Conservation (phyloP, 1,140 invertebrate genomes). For the Dolichoris vasculosae region DNA sequence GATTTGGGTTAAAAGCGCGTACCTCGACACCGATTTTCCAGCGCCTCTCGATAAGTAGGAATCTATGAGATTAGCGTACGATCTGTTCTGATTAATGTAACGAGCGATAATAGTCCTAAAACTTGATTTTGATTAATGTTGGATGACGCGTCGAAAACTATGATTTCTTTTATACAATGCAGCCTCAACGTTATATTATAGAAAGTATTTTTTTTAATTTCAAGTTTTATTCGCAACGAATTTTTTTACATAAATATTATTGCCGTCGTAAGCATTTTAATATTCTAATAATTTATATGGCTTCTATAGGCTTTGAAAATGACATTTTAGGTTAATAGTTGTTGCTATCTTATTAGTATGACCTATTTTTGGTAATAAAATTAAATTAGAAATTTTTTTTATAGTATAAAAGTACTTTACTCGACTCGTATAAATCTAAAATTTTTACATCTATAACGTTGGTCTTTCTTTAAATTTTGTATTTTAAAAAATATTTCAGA, state of each 20-base stretch:
- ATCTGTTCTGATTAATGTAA: background rate
- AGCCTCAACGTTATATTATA: background rate
- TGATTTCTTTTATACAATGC: background rate
- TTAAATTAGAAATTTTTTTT: background rate
- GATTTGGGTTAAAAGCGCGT: conserved; percentile 33
- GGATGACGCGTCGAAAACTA: too few relatives aligned
- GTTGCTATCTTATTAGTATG: background rate
- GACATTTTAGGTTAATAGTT: conserved; percentile 11
- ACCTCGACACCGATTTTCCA: conserved; percentile 20
- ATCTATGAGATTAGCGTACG: too few relatives aligned
- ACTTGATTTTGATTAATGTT: conserved; percentile 23
- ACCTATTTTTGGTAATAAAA: background rate
- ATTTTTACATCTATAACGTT: too few relatives aligned
- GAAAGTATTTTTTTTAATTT: conserved; percentile 9
- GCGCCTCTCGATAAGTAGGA: background rate
- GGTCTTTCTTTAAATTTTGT: too few relatives aligned
- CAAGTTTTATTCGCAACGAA: background rate
- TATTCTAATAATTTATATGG: background rate
- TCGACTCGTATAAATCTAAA: too few relatives aligned
- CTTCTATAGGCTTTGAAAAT: background rate
- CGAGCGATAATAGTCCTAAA: background rate
- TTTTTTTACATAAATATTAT: background rate
- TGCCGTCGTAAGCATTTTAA: background rate
- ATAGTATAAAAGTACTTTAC: background rate
- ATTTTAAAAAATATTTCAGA: too few relatives aligned